Evolutionary conservation across 2,113 vertebrate genomes (phyloP).

Genomic region (Progne subis): DNA sequence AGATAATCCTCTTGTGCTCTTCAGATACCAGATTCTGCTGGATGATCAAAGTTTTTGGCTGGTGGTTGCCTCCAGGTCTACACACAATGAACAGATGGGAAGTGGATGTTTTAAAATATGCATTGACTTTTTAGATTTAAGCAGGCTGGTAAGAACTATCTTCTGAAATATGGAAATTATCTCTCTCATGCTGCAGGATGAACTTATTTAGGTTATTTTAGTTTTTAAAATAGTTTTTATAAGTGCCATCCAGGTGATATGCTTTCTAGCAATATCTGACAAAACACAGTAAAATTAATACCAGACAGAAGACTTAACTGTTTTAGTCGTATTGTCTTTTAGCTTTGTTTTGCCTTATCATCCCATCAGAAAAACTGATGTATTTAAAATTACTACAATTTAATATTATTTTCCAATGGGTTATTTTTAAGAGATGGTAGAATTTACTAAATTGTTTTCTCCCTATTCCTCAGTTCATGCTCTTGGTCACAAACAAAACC

Average conservation of each 20-base stretch:
- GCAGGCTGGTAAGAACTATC: neutral
- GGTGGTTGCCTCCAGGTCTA: conserved; percentile 17
- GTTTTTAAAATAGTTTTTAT: neutral
- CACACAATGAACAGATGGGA: conserved; percentile 38
- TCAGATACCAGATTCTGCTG: neutral
- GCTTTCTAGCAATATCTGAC: neutral
- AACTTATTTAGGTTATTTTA: neutral
- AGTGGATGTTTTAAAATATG: neutral
- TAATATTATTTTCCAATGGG: neutral
- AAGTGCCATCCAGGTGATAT: neutral
- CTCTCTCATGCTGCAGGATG: neutral
- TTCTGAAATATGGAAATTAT: neutral
- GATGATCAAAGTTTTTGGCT: conserved; percentile 51
- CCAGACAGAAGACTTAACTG: neutral
- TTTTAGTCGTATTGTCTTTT: neutral
- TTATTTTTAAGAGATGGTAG: neutral
- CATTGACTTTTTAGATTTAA: neutral
- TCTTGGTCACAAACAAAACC: neutral
- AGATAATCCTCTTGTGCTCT: neutral
- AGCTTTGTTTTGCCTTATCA: neutral
- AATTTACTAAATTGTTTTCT: neutral
- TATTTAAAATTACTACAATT: neutral
- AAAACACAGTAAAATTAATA: neutral
- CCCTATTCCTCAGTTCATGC: neutral
- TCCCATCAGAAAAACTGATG: neutral